Evolutionary conservation across 2,888 invertebrate species (phyloP), one percentile per base, ranked within the genome.

Genomic region (Gandaritis pyraliata): DNA sequence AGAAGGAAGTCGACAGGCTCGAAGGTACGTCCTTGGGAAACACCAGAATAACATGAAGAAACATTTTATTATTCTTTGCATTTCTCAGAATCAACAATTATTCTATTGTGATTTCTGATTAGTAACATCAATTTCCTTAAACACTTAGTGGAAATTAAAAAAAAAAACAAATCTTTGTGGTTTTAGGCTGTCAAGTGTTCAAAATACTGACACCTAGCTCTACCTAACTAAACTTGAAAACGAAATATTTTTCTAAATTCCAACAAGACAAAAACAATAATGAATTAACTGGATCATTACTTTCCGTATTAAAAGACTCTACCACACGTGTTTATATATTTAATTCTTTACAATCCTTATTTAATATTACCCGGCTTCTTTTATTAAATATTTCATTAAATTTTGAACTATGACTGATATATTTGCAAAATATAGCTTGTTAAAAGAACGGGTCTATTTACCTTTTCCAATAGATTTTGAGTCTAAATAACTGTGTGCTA

Each of bases 1-100:
- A 99, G 95, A 99, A 99, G 96, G 99, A 99, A 93, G 99, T 99
- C 93, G 99, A 99, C 96, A 98, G 99, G 96, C 98, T 99, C 94
- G 99, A 99, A 98, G 98, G 98, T 98, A 94, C 70, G 77, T 59
- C 59, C 56, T 62, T 50, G 48, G 5, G 29, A 33, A 13, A 57
- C 10, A 16, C 43, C 13, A 23, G 38, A 23, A 50, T 51, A 6
- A 60, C 60, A 18, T 55, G 46, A 43, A 29, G 1, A 16, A 13
- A 36, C n/a, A n/a, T n/a, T n/a, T n/a, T n/a, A n/a, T n/a, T n/a
- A 47, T 15, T 7, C 7, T 49, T 1, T 38, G n/a, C 13, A n/a
- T 23, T 38, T 38, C 36, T 12, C 16, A 46, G 46, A 23, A 18
- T 33, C 13, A 10, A 43, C 33, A 29, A 13, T 15, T 41, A 6